Evolutionary conservation across 2,888 invertebrate genomes (phyloP), one percentile per base, ranked within the genome.

Genomic region (Drosophila anceps): DNA sequence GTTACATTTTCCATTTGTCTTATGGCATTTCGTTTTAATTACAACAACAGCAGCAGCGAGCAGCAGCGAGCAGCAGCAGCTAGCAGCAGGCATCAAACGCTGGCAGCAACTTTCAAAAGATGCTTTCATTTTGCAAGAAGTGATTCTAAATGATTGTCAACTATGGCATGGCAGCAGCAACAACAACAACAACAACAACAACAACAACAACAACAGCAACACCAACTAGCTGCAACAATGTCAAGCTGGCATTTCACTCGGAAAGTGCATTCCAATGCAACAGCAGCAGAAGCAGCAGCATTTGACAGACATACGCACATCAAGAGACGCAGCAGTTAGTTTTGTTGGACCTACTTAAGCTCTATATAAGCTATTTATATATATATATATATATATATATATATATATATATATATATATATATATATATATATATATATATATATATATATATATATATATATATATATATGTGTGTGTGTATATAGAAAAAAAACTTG

Each of bases 21-120:
- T 84, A 89, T 89, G 84, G 89, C 77, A 85, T 85, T 85, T 84
- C 88, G 84, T 88, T 85, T 88, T 90, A 90, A 86, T 90, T 90
- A 85, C 85, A 89, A 88, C 79, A 88, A 79, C 80, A 88, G 73
- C 76, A 82, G 58, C 37, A 62, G 58, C 66, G 65, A 64, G 37
- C 41, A 65, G 57, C 35, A 64, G 63, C 67, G 69, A 64, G 63
- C 67, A 71, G 60, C 58, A 65, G 44, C 82, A 66, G 50, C 44
- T 29, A 70, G 44, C 51, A 65, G 67, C 54, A 69, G 75, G 66
- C 82, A 77, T 68, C 77, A 75, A 73, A 72, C 58, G 71, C 27
- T 73, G 67, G 68, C 79, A 82, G 85, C 88, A 86, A 86, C 86
- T 86, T 86, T 86, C 86, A 86, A 86, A 86, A 86, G 86, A 90